A percentile compares a stretch with the other conserved stretches of the same genome.
These are phyloP conservation scores for Mamestra brassicae DNA, from an alignment of 2,888 invertebrate genomes.

Conservation along the genomic window DNA sequence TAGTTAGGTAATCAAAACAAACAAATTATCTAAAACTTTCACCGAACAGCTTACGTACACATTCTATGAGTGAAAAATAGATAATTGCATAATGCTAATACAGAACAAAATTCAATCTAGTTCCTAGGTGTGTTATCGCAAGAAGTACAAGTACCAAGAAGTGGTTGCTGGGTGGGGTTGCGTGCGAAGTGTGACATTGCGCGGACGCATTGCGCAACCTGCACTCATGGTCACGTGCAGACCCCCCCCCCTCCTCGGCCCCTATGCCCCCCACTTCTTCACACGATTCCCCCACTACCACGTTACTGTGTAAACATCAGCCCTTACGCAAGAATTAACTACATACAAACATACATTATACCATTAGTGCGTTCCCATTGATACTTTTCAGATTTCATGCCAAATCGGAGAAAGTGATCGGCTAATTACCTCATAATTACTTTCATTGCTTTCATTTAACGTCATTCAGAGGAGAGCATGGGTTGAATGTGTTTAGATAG, in stretches of 20 bases:
- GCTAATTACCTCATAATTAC: neutral
- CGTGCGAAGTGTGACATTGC: constrained; percentile 78
- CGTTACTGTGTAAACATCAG: constrained; percentile 59
- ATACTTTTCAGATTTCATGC: constrained; percentile 15
- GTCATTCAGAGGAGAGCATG: neutral
- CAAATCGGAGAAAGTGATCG: constrained; percentile 14
- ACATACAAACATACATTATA: constrained; percentile 27
- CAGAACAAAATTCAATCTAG: constrained; percentile 23
- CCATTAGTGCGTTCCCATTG: constrained; percentile 13
- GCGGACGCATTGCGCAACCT: constrained; percentile 79
- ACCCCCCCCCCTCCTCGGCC: constrained; percentile 23
- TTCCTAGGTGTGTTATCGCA: constrained; percentile 34
- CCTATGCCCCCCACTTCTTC: constrained; percentile 29
- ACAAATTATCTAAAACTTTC: constrained; percentile 7
- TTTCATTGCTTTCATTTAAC: constrained; percentile 6
- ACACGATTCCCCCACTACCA: constrained; percentile 21
- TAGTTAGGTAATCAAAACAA: too few relatives aligned
- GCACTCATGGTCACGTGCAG: constrained; percentile 77
- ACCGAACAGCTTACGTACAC: constrained; percentile 8
- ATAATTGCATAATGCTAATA: constrained; percentile 9
- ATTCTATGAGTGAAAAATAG: constrained; percentile 13
- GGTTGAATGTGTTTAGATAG: neutral
- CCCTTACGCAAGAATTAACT: constrained; percentile 63
- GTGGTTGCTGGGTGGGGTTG: constrained; percentile 46
- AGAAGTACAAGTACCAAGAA: constrained; percentile 27